Conservation (phyloP, 2,888 invertebrate genomes). For the Endotricha flammealis region DNA sequence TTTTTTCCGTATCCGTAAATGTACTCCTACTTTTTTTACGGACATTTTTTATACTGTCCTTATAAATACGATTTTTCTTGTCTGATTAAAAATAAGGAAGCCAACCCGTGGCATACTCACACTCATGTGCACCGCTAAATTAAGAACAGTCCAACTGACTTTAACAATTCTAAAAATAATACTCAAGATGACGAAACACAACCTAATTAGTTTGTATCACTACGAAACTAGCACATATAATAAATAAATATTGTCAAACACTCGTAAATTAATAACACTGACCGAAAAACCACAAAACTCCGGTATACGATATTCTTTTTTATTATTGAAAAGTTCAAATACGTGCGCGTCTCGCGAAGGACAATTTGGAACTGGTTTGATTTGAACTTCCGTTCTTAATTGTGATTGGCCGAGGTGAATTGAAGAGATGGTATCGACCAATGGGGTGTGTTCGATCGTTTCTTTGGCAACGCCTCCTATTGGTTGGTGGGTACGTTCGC, state of each 20-base stretch:
- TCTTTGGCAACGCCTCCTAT: constrained; percentile 63
- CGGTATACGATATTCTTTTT: constrained; percentile 31
- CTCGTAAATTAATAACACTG: constrained; percentile 30
- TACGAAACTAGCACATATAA: constrained; percentile 17
- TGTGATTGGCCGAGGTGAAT: constrained; percentile 51
- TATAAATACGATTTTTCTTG: too few species aligned
- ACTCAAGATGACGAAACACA: constrained; percentile 60
- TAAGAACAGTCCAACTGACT: constrained; percentile 67
- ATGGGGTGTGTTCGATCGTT: constrained; percentile 32
- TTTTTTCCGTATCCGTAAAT: too few species aligned
- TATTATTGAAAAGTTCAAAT: constrained; percentile 37
- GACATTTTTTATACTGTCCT: too few species aligned
- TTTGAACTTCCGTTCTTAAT: constrained; percentile 50
- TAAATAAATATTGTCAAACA: constrained; percentile 21
- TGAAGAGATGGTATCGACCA: constrained; percentile 45
- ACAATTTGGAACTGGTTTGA: constrained; percentile 74
- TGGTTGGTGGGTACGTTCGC: constrained; percentile 59
- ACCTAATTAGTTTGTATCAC: constrained; percentile 42
- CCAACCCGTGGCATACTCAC: constrained; percentile 59
- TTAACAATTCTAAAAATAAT: constrained; percentile 74
- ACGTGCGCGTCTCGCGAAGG: constrained; percentile 49
- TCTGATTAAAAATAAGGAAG: constrained; percentile 63
- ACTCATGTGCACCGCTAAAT: constrained; percentile 67
- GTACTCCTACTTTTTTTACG: too few species aligned
- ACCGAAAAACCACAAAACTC: constrained; percentile 26